Base-by-base conservation (phyloP, 2,113 vertebrate species). In the Aspiorhynchus laticeps region DNA sequence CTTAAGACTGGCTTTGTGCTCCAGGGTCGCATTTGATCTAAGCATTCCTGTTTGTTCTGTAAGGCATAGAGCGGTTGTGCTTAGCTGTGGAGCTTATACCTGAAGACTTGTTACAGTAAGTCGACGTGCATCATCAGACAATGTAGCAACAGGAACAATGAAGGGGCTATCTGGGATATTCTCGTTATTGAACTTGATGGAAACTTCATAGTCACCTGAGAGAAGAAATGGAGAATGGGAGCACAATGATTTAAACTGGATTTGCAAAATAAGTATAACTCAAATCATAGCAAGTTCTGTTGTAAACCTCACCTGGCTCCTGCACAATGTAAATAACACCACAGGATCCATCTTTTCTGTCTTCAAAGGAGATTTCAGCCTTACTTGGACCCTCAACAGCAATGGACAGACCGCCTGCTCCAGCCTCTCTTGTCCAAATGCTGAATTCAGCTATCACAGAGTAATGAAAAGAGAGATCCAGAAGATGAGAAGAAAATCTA, bases 151-250 rank as follows among this genome's bases (percentile, higher is more conserved):
- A 0, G 98, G 97, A 12, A 99, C 98, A n/a, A 98, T 95, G 76
- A 99, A 99, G 17, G 98, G 98, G 86, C 97, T 98, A 94, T 99
- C 98, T 1, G 98, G 98, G 95, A 99, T 97, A 87, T 99, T 96
- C 89, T 99, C 98, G 9, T 98, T 98, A 1, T 99, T 99, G 94
- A 99, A 99, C 94, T 98, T 99, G 94, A 99, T 98, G 87, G 98
- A 99, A 84, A 99, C 97, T 90, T 99, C 98, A 0, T 99, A 99
- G 93, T 99, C 98, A 90, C 98, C 98, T 96, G 80, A 85, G 89
- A 88, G 90, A 73, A 80, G 36, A 91, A 51, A 86, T 21, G 63
- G 3, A 75, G 15, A 46, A 59, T 31, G 31, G 36, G 15, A 59
- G 14, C 3, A 3, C 33, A 9, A 38, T 43, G 61, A 65, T 56